Evolutionary conservation across 2,797 vertebrate genomes (phyloP).

Genomic region (Tachyglossus aculeatus): DNA sequence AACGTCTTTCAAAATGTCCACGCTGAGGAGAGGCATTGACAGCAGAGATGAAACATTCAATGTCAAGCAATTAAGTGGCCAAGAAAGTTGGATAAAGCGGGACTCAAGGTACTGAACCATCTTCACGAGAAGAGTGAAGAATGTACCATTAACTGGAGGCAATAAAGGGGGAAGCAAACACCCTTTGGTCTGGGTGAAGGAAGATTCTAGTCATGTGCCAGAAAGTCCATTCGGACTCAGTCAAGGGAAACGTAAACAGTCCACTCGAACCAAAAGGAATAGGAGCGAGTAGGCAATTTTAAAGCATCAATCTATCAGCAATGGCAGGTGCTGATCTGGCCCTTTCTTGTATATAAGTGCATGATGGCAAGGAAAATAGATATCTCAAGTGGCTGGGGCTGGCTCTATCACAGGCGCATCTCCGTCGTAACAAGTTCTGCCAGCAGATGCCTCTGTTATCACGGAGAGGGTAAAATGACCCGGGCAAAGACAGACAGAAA

Average conservation of each 20-base stretch:
- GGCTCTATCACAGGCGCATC: slow-evolving; percentile 7
- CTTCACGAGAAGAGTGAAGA: slow-evolving; percentile 37
- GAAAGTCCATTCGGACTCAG: slow-evolving; percentile 2
- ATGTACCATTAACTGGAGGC: slow-evolving; percentile 12
- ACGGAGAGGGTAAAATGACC: slow-evolving; percentile 19
- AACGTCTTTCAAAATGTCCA: slow-evolving; percentile 46
- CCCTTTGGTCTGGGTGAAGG: not conserved
- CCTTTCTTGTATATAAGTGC: not conserved
- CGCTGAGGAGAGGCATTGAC: not conserved
- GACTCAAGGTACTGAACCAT: slow-evolving; percentile 44
- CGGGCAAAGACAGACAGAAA: not conserved
- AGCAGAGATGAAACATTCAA: slow-evolving; percentile 22
- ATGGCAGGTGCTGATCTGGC: not conserved
- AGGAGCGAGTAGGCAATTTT: slow-evolving; percentile 33
- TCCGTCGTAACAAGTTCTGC: slow-evolving; percentile 52
- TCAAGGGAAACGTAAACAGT: not conserved
- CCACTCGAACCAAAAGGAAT: not conserved
- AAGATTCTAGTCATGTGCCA: slow-evolving; percentile 37
- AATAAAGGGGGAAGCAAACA: slow-evolving; percentile 14
- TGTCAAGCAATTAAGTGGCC: slow-evolving; percentile 45
- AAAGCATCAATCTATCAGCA: not conserved
- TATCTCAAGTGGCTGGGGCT: slow-evolving; percentile 17
- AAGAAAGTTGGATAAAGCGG: slow-evolving; percentile 27
- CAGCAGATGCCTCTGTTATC: slow-evolving; percentile 44
- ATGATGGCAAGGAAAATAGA: slow-evolving; percentile 12